These are phyloP conservation scores for Drosophila punjabiensis DNA, from an alignment of 1,140 invertebrate genomes.

Conservation along the genomic window DNA sequence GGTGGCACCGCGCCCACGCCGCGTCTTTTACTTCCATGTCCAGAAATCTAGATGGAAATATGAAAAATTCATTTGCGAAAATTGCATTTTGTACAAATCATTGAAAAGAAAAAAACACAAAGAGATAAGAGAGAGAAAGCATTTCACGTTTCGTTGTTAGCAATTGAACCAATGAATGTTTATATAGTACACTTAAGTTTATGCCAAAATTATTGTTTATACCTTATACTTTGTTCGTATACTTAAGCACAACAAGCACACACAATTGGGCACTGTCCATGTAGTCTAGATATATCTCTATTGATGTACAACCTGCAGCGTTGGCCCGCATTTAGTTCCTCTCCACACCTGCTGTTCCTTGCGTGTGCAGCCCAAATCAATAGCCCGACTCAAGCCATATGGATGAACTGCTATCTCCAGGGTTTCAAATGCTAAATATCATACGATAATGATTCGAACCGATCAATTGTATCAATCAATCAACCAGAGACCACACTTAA, in stretches of 20 bases:
- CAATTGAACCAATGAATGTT: constrained; percentile 66
- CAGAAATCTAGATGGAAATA: constrained; percentile 22
- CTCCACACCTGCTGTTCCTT: constrained; percentile 51
- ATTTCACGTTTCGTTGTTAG: constrained; percentile 49
- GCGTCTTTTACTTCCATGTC: constrained; percentile 66
- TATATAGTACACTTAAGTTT: constrained; percentile 68
- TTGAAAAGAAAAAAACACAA: constrained; percentile 14
- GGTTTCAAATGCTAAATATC: constrained; percentile 62
- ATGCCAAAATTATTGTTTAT: constrained; percentile 68
- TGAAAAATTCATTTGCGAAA: constrained; percentile 31
- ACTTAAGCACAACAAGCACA: constrained; percentile 67
- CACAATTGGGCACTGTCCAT: constrained; percentile 62
- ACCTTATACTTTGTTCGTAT: constrained; percentile 47
- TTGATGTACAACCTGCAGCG: constrained; percentile 40
- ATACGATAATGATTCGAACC: constrained; percentile 45
- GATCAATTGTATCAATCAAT: constrained; percentile 24
- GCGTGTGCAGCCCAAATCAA: constrained; percentile 51
- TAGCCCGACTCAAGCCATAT: constrained; percentile 55
- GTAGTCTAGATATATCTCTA: constrained; percentile 48
- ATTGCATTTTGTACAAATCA: constrained; percentile 72
- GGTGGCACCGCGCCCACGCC: constrained; percentile 24
- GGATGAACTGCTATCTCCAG: constrained; percentile 67
- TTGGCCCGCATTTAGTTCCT: constrained; percentile 68
- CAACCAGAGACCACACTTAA: constrained; percentile 23
- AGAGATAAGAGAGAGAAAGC: constrained; percentile 18